Evolutionary conservation across 2,797 vertebrate genomes (phyloP).

Genomic region (Hipposideros larvatus): DNA sequence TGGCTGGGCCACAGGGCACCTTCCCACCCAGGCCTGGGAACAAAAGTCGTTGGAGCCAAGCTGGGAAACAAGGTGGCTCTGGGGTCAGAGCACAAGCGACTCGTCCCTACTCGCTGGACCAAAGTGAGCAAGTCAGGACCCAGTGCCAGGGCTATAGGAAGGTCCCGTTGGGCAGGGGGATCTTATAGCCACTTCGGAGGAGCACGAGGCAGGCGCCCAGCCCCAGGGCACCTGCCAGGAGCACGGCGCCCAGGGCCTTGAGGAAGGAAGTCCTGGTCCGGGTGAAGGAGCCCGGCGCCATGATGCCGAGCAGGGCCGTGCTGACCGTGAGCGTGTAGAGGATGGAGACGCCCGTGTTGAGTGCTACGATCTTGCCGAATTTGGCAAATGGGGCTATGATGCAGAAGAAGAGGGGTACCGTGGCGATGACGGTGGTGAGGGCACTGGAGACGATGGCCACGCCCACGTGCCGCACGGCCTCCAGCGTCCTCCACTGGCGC

Average conservation of each 20-base stretch:
- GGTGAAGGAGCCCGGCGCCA: slow-evolving; percentile 93
- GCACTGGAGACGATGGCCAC: slow-evolving; percentile 98
- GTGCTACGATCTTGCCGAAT: slow-evolving; percentile 98
- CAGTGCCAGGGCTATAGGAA: slow-evolving; percentile 82
- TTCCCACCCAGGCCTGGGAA: neutral
- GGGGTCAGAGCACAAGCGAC: slow-evolving; percentile 20
- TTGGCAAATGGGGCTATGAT: slow-evolving; percentile 99
- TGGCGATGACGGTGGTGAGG: slow-evolving; percentile 96
- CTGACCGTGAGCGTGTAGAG: slow-evolving; percentile 95
- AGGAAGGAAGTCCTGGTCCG: slow-evolving; percentile 93
- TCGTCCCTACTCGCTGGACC: neutral
- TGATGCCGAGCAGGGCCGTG: slow-evolving; percentile 93
- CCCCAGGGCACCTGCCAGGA: slow-evolving; percentile 86
- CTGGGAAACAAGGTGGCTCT: slow-evolving; percentile 80
- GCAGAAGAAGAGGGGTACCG: slow-evolving; percentile 97
- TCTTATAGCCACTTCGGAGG: slow-evolving; percentile 87
- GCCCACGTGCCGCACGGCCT: slow-evolving; percentile 95
- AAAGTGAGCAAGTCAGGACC: neutral
- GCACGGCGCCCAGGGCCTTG: slow-evolving; percentile 93
- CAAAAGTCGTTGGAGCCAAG: slow-evolving; percentile 74
- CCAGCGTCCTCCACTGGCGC: slow-evolving; percentile 93
- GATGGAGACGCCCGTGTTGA: slow-evolving; percentile 97
- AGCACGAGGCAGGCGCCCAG: slow-evolving; percentile 87
- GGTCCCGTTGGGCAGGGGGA: slow-evolving; percentile 86
- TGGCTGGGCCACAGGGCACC: accelerated